Percentiles rank a stretch among this genome's conserved stretches.
These are phyloP conservation scores for Villa cingulata DNA, from an alignment of 2,888 invertebrate genomes.

Conservation along the genomic window DNA sequence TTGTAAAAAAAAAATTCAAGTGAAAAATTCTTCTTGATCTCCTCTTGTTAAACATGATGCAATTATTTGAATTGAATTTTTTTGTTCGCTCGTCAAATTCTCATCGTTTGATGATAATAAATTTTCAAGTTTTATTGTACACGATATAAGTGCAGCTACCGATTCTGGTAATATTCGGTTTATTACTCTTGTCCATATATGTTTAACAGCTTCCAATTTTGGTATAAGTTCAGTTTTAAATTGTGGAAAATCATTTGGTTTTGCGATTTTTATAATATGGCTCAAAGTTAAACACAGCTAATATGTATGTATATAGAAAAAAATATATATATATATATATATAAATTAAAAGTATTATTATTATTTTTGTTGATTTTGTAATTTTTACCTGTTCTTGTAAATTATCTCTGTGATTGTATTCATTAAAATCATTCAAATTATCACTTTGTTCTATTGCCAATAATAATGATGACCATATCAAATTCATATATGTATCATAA, in stretches of 20 bases:
- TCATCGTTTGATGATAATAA: conserved; percentile 3
- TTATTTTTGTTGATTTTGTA: too few relatives aligned
- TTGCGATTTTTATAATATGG: conserved; percentile 50
- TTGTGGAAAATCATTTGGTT: conserved; percentile 42
- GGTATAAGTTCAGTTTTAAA: conserved; percentile 31
- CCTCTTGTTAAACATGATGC: conserved; percentile 17
- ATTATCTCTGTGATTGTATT: conserved; percentile 74
- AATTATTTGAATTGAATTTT: conserved; percentile 17
- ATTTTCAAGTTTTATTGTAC: conserved; percentile 19
- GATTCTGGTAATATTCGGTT: conserved; percentile 32
- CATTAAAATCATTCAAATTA: conserved; percentile 65
- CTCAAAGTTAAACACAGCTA: conserved; percentile 61
- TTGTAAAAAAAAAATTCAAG: background rate
- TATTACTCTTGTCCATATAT: conserved; percentile 30
- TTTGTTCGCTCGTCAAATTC: conserved; percentile 15
- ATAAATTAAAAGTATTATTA: too few relatives aligned
- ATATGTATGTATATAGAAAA: too few relatives aligned
- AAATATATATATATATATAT: too few relatives aligned
- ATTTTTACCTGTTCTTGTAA: conserved; percentile 64
- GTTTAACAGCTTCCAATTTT: conserved; percentile 23
- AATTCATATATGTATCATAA: conserved; percentile 48
- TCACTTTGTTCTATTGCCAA: conserved; percentile 64
- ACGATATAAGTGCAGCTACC: conserved; percentile 26
- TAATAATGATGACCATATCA: conserved; percentile 57
- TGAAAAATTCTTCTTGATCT: conserved; percentile 3